Evolutionary conservation across 2,113 vertebrate species (phyloP).

Genomic region (Pseudolaguvia tuberculata): DNA sequence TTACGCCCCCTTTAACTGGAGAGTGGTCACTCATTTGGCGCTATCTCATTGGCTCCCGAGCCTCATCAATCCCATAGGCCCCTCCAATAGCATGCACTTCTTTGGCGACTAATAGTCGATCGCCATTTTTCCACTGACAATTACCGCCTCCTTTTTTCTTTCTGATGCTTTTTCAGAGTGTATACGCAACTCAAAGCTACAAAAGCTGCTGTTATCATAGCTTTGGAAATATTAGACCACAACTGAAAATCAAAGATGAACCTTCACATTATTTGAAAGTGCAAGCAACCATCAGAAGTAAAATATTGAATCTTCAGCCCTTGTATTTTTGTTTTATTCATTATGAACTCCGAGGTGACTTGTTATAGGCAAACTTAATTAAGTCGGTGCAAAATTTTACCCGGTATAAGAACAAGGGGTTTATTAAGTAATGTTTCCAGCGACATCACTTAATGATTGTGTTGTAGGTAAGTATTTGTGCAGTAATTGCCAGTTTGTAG

Average conservation of each 20-base stretch:
- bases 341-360: not conserved
- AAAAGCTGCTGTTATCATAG: conserved; percentile 11
- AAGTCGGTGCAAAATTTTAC: conserved; percentile 18
- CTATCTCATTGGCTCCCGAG: conserved; percentile 74
- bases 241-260: not conserved
- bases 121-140: conserved; percentile 70
- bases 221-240: conserved; percentile 1
- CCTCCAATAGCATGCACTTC: conserved; percentile 68
- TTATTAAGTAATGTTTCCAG: conserved; percentile 19
- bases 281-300: not conserved
- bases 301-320: not conserved
- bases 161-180: conserved; percentile 53
- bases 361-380: conserved; percentile 4
- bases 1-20: conserved; percentile 84
- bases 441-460: not conserved
- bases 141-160: conserved; percentile 71
- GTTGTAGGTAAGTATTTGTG: conserved; percentile 14
- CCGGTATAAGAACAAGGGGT: too few species aligned
- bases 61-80: conserved; percentile 77
- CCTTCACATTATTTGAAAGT: too few species aligned
- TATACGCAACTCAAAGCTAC: conserved; percentile 47
- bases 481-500: not conserved
- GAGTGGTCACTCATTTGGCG: conserved; percentile 66
- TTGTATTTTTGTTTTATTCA: not conserved
- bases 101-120: conserved; percentile 70